Percentiles rank a stretch among this genome's conserved stretches.
Evolutionary conservation across 2,113 vertebrate genomes (phyloP).

Genomic region (Hyaena hyaena): DNA sequence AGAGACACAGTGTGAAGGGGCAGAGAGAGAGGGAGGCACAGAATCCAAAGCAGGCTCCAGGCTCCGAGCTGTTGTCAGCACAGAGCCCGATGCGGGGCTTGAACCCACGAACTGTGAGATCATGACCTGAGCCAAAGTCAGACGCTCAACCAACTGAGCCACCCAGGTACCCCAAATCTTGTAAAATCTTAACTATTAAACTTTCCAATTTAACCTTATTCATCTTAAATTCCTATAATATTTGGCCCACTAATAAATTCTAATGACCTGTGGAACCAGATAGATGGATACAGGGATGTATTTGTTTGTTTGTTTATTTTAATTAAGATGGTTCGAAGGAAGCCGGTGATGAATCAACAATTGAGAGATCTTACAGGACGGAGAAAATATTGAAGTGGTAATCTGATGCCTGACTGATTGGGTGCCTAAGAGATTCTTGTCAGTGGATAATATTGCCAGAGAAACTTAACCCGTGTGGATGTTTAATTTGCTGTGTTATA

Average conservation of each 20-base stretch:
- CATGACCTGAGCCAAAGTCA: too few species aligned
- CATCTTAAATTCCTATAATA: background rate
- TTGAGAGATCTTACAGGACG: background rate
- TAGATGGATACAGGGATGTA: background rate
- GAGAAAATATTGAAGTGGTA: conserved; percentile 25
- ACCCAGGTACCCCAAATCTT: background rate
- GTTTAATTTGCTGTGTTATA: background rate
- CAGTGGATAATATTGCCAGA: conserved; percentile 20
- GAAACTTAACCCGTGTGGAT: background rate
- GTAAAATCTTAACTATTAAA: conserved; percentile 30
- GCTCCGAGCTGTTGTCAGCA: too few species aligned
- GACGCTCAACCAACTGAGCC: too few species aligned
- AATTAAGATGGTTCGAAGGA: conserved; percentile 12
- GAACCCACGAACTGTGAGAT: too few species aligned
- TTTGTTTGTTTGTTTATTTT: background rate
- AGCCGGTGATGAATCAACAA: background rate
- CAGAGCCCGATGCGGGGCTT: too few species aligned
- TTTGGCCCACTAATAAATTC: background rate
- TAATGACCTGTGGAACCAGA: background rate
- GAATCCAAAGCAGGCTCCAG: too few species aligned
- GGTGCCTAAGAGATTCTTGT: conserved; percentile 31
- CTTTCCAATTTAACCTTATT: conserved; percentile 26
- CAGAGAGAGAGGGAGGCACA: too few species aligned
- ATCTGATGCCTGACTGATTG: conserved; percentile 23
- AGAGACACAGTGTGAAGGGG: too few species aligned